Evolutionary conservation across 2,113 vertebrate genomes (phyloP), one percentile per base, ranked within the genome.

Genomic region (Nothobranchius furzeri): DNA sequence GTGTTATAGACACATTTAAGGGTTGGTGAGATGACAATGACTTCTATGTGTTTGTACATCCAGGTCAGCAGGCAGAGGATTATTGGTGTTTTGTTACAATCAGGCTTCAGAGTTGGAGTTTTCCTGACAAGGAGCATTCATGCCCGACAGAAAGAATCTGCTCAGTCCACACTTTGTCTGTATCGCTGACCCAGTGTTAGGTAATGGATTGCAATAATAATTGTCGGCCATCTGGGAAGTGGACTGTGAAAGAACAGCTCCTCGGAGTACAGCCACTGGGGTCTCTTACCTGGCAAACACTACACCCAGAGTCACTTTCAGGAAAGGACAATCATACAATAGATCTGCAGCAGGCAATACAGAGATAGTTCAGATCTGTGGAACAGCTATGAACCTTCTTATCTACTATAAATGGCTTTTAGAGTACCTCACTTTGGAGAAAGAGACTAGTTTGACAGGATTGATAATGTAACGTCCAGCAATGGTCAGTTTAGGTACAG

Each of bases 151-250:
- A 73, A 70, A 45, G 52, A 86, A 80, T 73, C 70, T 65, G 76
- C 83, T 75, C 59, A 1, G 58, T 75, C 37, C 43, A 75, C 79
- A 85, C 66, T 68, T 79, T 82, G 43, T n/a, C 25, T 9, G 11
- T 63, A 73, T 69, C 51, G 65, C 56, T 84, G 76, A 80, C 81
- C 85, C 75, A 35, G 35, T 43, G 70, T 62, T 75, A 68, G 80
- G 88, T 85, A 75, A 83, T 73, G 73, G 80, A 89, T 83, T 85
- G 67, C 81, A 69, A 88, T 84, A 82, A 88, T 89, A 89, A 90
- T 91, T 86, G 75, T 73, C 9, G 67, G 66, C 83, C 85, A 83
- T 91, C 86, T 88, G 86, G 86, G 79, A 81, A 82, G 57, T 70
- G 76, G 72, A 78, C 85, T 89, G 79, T 85, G 88, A 89, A 88